These are phyloP conservation scores for Aplochiton taeniatus DNA, from an alignment of 2,797 vertebrate species.

Conservation along the genomic window DNA sequence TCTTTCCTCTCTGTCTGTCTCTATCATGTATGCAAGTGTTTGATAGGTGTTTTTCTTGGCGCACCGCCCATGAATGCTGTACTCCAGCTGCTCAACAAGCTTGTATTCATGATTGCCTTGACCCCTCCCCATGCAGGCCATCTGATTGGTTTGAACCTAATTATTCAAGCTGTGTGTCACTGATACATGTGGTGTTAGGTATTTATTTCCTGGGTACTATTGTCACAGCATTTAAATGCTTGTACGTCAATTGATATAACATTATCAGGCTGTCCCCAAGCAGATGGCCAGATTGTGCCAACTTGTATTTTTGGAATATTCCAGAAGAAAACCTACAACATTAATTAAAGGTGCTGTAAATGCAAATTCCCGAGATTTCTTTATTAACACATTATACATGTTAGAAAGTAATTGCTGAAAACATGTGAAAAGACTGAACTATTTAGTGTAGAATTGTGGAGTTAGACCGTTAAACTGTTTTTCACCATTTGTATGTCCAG, in stretches of 20 bases:
- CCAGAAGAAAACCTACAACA: too few relatives aligned
- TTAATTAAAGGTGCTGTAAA: too few relatives aligned
- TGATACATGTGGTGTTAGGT: neutral
- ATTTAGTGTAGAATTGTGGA: too few relatives aligned
- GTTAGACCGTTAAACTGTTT: too few relatives aligned
- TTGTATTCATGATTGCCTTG: constrained; percentile 40
- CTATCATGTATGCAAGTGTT: constrained; percentile 19
- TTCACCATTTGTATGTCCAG: too few relatives aligned
- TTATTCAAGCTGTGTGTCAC: constrained; percentile 18
- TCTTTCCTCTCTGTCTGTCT: constrained; percentile 20
- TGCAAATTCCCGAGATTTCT: too few relatives aligned
- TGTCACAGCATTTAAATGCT: constrained; percentile 13
- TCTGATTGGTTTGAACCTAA: constrained; percentile 14
- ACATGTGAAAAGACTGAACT: too few relatives aligned
- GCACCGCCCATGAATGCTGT: constrained; percentile 9
- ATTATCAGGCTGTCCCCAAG: neutral
- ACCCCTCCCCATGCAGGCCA: constrained; percentile 14
- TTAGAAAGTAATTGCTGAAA: too few relatives aligned
- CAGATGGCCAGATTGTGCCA: too few relatives aligned
- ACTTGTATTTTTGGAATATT: too few relatives aligned
- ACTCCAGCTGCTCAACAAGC: constrained; percentile 17
- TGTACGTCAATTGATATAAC: neutral
- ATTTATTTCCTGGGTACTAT: constrained; percentile 8
- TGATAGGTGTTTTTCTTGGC: constrained; percentile 40
- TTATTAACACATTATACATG: too few relatives aligned